phyloP scores from a whole-genome alignment of 2,797 vertebrate species.

The Peromyscus aztecus region DNA sequence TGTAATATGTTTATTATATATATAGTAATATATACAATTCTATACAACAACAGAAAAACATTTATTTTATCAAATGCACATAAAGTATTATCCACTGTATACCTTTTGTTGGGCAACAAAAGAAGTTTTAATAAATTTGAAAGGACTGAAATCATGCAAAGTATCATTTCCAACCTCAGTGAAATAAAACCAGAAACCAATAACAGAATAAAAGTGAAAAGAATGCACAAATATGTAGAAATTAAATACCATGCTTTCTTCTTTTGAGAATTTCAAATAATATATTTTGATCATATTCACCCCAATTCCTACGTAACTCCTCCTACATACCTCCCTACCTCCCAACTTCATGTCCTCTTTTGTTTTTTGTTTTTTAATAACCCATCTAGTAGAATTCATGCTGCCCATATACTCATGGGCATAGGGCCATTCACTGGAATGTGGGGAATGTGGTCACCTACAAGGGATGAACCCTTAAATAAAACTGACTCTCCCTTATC shows the following conservation, averaged over 20 bases:
- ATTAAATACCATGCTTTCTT: conserved; percentile 8
- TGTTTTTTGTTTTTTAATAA: not conserved
- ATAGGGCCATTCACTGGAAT: not conserved
- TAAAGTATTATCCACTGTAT: not conserved
- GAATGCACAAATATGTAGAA: conserved; percentile 18
- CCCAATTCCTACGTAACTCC: not conserved
- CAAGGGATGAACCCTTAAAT: not conserved
- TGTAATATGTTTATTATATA: not conserved
- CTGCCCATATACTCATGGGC: not conserved
- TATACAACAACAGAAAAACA: not conserved
- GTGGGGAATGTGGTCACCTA: no score
- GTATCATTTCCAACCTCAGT: conserved; percentile 37
- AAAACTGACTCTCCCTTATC: not conserved
- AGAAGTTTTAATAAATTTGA: conserved; percentile 41
- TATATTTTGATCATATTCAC: not conserved
- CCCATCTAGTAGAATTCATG: not conserved
- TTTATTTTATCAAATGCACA: not conserved
- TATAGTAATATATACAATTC: not conserved
- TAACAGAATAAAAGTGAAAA: conserved; percentile 16
- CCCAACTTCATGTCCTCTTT: not conserved
- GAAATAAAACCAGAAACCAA: conserved; percentile 51
- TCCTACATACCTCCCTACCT: not conserved
- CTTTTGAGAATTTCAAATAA: not conserved
- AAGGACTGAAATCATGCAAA: conserved; percentile 16
- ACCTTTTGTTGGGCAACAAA: not conserved